Conservation (phyloP, 2,797 vertebrate species). For the Lacerta bilineata region DNA sequence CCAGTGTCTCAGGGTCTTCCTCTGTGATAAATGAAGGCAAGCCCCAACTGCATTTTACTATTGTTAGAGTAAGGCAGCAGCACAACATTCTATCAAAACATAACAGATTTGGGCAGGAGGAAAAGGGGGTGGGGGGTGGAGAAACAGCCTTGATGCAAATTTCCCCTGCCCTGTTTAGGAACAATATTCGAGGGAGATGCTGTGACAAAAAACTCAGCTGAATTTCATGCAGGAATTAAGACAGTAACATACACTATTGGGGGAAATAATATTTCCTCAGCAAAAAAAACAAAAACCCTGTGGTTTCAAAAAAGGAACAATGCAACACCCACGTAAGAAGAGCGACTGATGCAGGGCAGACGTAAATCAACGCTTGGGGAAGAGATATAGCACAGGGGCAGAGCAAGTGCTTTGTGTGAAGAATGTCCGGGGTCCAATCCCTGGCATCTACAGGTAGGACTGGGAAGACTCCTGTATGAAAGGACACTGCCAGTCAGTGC, state of each 20-base stretch:
- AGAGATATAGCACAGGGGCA: too few relatives aligned
- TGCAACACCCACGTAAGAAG: neutral
- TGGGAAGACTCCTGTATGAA: too few relatives aligned
- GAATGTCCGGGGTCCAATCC: too few relatives aligned
- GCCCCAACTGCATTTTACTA: neutral
- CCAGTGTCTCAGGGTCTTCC: conserved; percentile 6
- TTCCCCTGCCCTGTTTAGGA: neutral
- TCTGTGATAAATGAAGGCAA: neutral
- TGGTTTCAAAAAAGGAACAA: neutral
- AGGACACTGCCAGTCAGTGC: too few relatives aligned
- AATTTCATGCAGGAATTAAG: neutral
- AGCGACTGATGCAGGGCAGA: neutral
- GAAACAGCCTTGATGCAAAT: neutral
- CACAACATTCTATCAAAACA: neutral
- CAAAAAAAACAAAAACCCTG: neutral
- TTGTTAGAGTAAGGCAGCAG: neutral
- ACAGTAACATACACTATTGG: neutral
- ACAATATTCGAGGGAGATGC: neutral
- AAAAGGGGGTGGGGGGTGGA: too few relatives aligned
- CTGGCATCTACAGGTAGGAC: too few relatives aligned
- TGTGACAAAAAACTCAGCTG: neutral
- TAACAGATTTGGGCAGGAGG: neutral
- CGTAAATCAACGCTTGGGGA: neutral
- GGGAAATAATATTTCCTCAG: neutral
- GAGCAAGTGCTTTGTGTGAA: too few relatives aligned